phyloP scores from a whole-genome alignment of 2,113 vertebrate species.

The Rhinolophus sinicus region DNA sequence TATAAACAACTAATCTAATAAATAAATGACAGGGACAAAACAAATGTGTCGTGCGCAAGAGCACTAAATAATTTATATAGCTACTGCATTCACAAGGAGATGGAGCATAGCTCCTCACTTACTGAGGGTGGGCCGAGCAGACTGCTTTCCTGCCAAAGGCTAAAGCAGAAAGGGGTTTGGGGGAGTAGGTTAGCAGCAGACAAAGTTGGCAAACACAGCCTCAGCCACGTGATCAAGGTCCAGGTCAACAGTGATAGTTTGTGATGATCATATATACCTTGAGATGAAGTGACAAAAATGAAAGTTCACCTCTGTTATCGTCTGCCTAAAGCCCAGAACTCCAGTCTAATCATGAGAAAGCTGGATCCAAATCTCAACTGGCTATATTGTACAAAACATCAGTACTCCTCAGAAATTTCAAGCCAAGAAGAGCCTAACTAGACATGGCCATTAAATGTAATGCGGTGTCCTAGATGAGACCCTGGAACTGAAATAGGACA shows the following conservation, averaged over 20 bases:
- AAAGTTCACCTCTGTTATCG: not conserved
- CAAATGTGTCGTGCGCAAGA: not conserved
- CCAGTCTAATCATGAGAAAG: not conserved
- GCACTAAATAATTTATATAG: not conserved
- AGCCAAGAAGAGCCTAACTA: not conserved
- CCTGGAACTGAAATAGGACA: not conserved
- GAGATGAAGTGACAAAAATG: not conserved
- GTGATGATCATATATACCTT: fast-evolving
- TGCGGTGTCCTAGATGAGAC: not conserved
- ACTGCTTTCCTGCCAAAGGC: not conserved
- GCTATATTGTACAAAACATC: not conserved
- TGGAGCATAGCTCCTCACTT: not conserved
- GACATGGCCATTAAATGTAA: not conserved
- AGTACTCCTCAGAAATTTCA: not conserved
- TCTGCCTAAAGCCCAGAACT: not conserved
- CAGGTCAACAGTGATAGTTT: not conserved
- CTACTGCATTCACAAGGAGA: not conserved
- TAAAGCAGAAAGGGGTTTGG: not conserved
- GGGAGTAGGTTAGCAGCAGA: not conserved
- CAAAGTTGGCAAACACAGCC: too few species aligned
- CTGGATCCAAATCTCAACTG: not conserved
- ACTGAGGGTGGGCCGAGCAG: fast-evolving
- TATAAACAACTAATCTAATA: too few species aligned
- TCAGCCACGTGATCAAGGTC: not conserved
- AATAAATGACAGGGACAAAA: not conserved